A percentile compares a stretch with the other conserved stretches of the same genome.
phyloP scores from a whole-genome alignment of 1,140 invertebrate species.

The Ephestia elutella region DNA sequence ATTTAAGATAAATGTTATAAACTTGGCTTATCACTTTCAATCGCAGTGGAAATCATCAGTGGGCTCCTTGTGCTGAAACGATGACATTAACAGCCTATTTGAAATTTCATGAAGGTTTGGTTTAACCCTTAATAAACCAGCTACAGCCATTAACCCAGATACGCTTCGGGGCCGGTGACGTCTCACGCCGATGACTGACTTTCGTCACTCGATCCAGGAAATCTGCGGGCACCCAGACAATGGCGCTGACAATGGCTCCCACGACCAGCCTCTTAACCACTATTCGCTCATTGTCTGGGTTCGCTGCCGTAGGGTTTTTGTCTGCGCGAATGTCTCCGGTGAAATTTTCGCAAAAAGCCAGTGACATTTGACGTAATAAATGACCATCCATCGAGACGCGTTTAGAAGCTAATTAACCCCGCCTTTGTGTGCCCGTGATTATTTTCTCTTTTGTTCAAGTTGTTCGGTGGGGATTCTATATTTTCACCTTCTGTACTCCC shows the following conservation, averaged over 20 bases:
- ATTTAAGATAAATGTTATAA: too few species aligned
- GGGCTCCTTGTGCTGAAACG: neutral
- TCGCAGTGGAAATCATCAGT: too few species aligned
- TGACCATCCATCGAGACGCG: slow-evolving; percentile 6
- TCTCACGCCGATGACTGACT: neutral
- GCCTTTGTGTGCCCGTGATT: slow-evolving; percentile 7
- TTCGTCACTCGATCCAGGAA: neutral
- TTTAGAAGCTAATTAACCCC: slow-evolving; percentile 5
- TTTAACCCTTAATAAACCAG: neutral
- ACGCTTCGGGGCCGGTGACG: neutral
- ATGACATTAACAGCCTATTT: neutral
- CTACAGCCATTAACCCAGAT: neutral
- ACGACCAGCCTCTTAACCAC: slow-evolving; percentile 5
- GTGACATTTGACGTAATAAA: slow-evolving; percentile 1
- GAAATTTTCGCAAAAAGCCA: slow-evolving; percentile 7
- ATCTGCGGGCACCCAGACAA: neutral
- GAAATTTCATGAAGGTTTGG: neutral
- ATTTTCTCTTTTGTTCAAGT: slow-evolving; percentile 3
- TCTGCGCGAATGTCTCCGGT: slow-evolving; percentile 4
- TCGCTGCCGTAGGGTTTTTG: slow-evolving; percentile 11
- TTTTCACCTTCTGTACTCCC: too few species aligned
- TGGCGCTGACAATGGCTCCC: neutral
- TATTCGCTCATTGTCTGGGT: slow-evolving; percentile 1
- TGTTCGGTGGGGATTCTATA: neutral
- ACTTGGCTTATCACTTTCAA: too few species aligned